Percentiles rank a stretch among this genome's conserved stretches.
Evolutionary conservation across 1,140 invertebrate species (phyloP).

Genomic region (Zaprionus africanus): DNA sequence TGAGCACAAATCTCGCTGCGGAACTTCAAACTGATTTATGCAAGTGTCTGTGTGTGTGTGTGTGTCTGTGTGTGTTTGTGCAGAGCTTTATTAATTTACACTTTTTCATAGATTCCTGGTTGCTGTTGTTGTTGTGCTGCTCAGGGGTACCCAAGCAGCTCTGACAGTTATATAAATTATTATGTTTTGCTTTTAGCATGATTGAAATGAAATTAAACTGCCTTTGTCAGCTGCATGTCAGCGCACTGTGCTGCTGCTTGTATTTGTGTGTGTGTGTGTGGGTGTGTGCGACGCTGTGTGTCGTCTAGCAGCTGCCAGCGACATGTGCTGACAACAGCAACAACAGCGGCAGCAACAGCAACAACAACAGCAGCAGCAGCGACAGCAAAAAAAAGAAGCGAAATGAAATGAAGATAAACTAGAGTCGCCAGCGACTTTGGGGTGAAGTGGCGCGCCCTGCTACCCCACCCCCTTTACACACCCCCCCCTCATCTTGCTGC

Average conservation of each 20-base stretch:
- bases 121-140: background rate
- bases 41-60: constrained; percentile 18
- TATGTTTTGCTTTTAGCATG: constrained; percentile 81
- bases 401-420: constrained; percentile 68
- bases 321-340: constrained; percentile 72
- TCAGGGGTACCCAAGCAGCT: no score
- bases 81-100: constrained; percentile 68
- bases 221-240: constrained; percentile 45
- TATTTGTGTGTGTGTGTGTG: constrained; percentile 29
- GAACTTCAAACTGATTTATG: constrained; percentile 60
- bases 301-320: constrained; percentile 70
- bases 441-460: constrained; percentile 41
- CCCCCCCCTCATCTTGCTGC: background rate
- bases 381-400: constrained; percentile 25
- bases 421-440: constrained; percentile 35
- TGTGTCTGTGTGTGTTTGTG: constrained; percentile 13
- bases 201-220: constrained; percentile 83
- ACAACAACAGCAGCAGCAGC: constrained; percentile 21
- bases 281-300: constrained; percentile 41
- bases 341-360: constrained; percentile 30
- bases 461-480: background rate
- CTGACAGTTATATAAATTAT: constrained; percentile 78
- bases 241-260: background rate
- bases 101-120: constrained; percentile 37
- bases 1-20: constrained; percentile 40